Evolutionary conservation across 2,113 vertebrate species (phyloP), one percentile per base, ranked within the genome.

Genomic region (Alligator sinensis): DNA sequence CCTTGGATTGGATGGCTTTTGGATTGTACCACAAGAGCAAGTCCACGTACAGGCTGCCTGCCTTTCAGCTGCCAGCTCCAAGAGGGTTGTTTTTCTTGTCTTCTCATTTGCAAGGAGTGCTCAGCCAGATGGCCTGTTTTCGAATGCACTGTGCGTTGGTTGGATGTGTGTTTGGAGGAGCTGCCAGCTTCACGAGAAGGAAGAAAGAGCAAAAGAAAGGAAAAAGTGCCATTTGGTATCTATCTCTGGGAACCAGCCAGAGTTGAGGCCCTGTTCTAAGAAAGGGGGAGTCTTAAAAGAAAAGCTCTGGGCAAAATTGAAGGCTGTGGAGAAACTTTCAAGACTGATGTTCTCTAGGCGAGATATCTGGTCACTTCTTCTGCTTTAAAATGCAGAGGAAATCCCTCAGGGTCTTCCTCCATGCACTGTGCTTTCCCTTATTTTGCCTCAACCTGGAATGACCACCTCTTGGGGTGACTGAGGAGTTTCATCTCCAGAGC

Each of bases 191-290:
- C 93, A 96, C 19, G 85, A 97, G 96, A 95, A 97, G 97, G 96
- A 97, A 97, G 97, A 97, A 97, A 96, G 97, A 97, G 97, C 97
- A 97, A 97, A 97, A 97, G 96, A 97, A 97, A 97, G 91, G 92
- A 95, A 96, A 97, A 97, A 97, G 93, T 94, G 5, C 96, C 97
- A 97, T 97, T 97, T 97, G 97, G 96, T 97, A 92, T 96, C 96
- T 97, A 95, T 96, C 94, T 95, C 96, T 97, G 97, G 97, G 95
- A 93, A 94, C 86, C 82, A 96, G 96, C 97, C 96, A 97, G 97
- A 96, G 96, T 91, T 96, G 95, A 95, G 92, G 93, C 95, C 96
- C 94, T 90, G 89, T 95, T 96, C 93, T 92, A 96, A 93, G 93
- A 95, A 96, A 86, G 92, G 84, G 94, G 95, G 92, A 96, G 75